A percentile compares a stretch with the other conserved stretches of the same genome.
Evolutionary conservation across 2,113 vertebrate genomes (phyloP).

Genomic region (Ptyas mucosa): DNA sequence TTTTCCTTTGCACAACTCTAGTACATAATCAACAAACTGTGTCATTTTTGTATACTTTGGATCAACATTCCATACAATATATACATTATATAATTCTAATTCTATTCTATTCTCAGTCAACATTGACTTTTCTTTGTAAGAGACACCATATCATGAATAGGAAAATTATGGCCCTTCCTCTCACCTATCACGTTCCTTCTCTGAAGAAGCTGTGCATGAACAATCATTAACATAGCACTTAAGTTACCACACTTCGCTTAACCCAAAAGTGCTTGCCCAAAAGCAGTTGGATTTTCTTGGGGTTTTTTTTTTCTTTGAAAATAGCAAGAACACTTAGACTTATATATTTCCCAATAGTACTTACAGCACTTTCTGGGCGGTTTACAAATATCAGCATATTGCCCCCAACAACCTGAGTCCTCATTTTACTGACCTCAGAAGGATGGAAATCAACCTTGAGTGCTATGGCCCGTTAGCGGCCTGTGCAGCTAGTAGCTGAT

Average conservation of each 20-base stretch:
- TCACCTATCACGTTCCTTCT: not conserved
- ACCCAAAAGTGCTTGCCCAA: not conserved
- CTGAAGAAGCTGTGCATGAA: not conserved
- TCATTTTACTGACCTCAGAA: not conserved
- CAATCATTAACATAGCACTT: not conserved
- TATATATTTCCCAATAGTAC: too few relatives aligned
- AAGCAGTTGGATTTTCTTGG: not conserved
- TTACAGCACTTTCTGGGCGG: not conserved
- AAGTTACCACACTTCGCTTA: not conserved
- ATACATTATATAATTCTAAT: too few relatives aligned
- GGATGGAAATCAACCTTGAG: not conserved
- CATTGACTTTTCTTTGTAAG: not conserved
- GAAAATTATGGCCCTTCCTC: not conserved
- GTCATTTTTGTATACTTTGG: too few relatives aligned
- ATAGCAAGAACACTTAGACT: too few relatives aligned
- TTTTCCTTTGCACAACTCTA: too few relatives aligned
- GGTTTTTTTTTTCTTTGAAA: not conserved
- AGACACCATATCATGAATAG: not conserved
- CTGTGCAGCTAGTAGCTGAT: too few relatives aligned
- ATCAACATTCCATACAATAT: too few relatives aligned
- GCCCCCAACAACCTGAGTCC: fast-evolving
- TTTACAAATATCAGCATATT: not conserved
- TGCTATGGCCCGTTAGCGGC: too few relatives aligned
- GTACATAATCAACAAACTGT: too few relatives aligned
- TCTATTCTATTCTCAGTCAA: not conserved